Percentiles rank a stretch among this genome's conserved stretches.
Evolutionary conservation across 2,113 vertebrate species (phyloP).

Genomic region (Hippocampus barbouri): DNA sequence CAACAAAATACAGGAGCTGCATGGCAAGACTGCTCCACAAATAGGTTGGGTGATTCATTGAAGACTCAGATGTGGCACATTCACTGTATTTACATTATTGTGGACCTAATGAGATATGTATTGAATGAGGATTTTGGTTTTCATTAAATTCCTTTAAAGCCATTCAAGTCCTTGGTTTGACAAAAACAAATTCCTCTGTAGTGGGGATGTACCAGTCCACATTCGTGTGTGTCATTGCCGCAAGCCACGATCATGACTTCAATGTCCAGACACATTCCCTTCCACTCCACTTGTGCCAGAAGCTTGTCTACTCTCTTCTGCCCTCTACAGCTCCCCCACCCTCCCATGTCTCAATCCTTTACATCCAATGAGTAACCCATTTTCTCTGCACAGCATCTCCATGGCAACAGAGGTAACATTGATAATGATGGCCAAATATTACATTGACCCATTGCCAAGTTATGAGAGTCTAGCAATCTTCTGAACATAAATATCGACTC

Average conservation of each 20-base stretch:
- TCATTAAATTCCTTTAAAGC: too few species aligned
- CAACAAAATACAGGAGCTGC: too few species aligned
- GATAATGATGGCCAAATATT: background rate
- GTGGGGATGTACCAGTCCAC: slow-evolving; percentile 18
- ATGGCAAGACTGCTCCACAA: background rate
- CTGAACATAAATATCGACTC: background rate
- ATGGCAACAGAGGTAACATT: slow-evolving; percentile 41
- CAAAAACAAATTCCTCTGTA: background rate
- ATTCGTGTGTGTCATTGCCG: slow-evolving; percentile 33
- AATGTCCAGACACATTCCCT: slow-evolving; percentile 68
- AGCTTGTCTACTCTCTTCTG: slow-evolving; percentile 34
- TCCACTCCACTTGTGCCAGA: slow-evolving; percentile 67
- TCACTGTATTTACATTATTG: background rate
- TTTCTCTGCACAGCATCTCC: slow-evolving; percentile 41
- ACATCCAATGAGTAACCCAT: slow-evolving; percentile 54
- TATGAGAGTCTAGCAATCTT: background rate
- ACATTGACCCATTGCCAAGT: background rate
- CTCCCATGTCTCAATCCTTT: slow-evolving; percentile 27
- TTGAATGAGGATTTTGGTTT: background rate
- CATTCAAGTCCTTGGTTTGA: background rate
- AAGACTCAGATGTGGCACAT: background rate
- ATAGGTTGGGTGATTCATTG: background rate
- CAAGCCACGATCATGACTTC: slow-evolving; percentile 46
- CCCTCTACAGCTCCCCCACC: slow-evolving; percentile 21
- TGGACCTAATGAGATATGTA: background rate